These are phyloP conservation scores for Epirrhoe alternata DNA, from an alignment of 2,888 invertebrate species.

Conservation along the genomic window DNA sequence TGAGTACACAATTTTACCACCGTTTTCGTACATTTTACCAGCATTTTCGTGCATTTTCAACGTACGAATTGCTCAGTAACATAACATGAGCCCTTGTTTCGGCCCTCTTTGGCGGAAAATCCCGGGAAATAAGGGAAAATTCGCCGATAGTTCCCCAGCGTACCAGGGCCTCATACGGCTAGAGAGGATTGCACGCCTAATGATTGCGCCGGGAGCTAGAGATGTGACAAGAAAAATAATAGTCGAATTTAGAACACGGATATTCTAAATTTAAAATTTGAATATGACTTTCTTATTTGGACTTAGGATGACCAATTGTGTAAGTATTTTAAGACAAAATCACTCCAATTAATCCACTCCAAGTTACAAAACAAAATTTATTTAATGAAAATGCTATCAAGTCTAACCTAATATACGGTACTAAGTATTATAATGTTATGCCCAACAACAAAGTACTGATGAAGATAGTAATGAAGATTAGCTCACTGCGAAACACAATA, in stretches of 20 bases:
- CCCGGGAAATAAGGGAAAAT: slow-evolving; percentile 63
- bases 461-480: too few relatives aligned
- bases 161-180: slow-evolving; percentile 65
- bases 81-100: slow-evolving; percentile 37
- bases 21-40: slow-evolving; percentile 21
- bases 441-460: too few relatives aligned
- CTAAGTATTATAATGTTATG: too few relatives aligned
- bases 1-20: slow-evolving; percentile 22
- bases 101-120: slow-evolving; percentile 51
- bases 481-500: too few relatives aligned
- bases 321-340: too few relatives aligned
- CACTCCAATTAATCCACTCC: too few relatives aligned
- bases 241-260: slow-evolving; percentile 11
- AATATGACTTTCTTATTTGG: too few relatives aligned
- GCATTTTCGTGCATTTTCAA: slow-evolving; percentile 29
- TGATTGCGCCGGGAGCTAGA: slow-evolving; percentile 61
- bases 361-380: too few relatives aligned
- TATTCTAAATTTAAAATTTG: not conserved
- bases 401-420: too few relatives aligned
- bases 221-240: slow-evolving; percentile 1
- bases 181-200: slow-evolving; percentile 75
- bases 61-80: slow-evolving; percentile 43
- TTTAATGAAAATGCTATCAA: too few relatives aligned
- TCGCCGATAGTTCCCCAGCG: slow-evolving; percentile 70
- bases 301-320: too few relatives aligned